Conservation (phyloP, 2,888 invertebrate species). For the Agrotis segetum region DNA sequence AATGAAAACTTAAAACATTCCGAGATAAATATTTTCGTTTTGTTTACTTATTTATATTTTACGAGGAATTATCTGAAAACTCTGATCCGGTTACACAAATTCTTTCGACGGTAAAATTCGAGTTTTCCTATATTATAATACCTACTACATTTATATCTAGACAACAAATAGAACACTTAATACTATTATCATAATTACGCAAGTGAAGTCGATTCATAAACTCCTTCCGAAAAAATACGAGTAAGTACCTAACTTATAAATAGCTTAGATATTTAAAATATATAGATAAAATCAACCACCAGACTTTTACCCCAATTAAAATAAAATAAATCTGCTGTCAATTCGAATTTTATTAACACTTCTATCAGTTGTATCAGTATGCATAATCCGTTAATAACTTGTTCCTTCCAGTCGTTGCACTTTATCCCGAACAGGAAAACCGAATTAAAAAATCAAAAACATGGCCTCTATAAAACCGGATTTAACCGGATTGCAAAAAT, state of each 20-base stretch:
- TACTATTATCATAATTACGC: too few relatives aligned
- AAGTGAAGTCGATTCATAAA: too few relatives aligned
- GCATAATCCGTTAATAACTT: constrained; percentile 12
- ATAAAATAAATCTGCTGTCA: background rate
- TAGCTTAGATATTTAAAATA: too few relatives aligned
- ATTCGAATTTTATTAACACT: background rate
- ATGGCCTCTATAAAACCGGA: constrained; percentile 21
- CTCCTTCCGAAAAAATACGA: too few relatives aligned
- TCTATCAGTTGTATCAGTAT: background rate
- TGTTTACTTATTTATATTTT: background rate
- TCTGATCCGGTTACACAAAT: background rate
- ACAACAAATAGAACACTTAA: too few relatives aligned
- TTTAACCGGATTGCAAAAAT: constrained; percentile 1
- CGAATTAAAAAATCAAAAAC: constrained; percentile 17
- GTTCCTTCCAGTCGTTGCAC: constrained; percentile 15
- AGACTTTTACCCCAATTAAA: background rate
- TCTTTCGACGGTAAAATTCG: too few relatives aligned
- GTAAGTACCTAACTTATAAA: too few relatives aligned
- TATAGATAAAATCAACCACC: background rate
- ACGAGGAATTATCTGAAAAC: background rate
- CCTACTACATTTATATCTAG: too few relatives aligned
- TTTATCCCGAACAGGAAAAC: constrained; percentile 26
- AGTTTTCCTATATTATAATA: too few relatives aligned
- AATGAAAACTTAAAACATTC: background rate
- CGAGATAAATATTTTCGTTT: background rate